Percentiles rank a stretch among this genome's conserved stretches.
phyloP scores from a whole-genome alignment of 2,797 vertebrate genomes.

The Okamejei kenojei region DNA sequence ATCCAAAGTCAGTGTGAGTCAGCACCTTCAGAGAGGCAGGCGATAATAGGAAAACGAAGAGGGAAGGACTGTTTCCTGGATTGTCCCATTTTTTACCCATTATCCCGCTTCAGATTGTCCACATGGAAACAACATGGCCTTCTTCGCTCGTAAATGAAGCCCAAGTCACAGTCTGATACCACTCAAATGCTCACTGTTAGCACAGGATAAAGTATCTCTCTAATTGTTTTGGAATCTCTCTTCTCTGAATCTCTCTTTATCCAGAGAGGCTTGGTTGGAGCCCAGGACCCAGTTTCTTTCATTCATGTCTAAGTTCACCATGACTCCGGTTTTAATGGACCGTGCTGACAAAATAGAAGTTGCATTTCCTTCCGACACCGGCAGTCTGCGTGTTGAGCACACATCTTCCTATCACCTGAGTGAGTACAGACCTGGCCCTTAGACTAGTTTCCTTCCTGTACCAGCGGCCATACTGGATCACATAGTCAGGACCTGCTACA shows the following conservation, averaged over 20 bases:
- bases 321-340: conserved; percentile 44
- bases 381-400: conserved; percentile 47
- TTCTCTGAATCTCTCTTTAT: no score
- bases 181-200: neutral
- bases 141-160: no score
- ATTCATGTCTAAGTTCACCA: conserved; percentile 50
- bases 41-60: neutral
- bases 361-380: conserved; percentile 46
- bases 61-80: neutral
- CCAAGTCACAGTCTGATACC: neutral
- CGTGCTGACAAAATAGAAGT: conserved; percentile 48
- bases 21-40: neutral
- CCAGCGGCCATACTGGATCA: neutral
- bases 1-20: neutral
- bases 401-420: conserved; percentile 63
- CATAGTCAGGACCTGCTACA: neutral
- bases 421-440: conserved; percentile 47
- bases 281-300: conserved; percentile 45
- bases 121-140: no score
- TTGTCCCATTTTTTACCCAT: neutral
- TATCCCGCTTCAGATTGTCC: neutral
- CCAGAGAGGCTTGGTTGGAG: conserved; percentile 11
- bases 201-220: neutral
- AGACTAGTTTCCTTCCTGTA: neutral
- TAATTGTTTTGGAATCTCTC: neutral